These are phyloP conservation scores for Alcis repandata DNA, from an alignment of 2,888 invertebrate species.

Conservation along the genomic window DNA sequence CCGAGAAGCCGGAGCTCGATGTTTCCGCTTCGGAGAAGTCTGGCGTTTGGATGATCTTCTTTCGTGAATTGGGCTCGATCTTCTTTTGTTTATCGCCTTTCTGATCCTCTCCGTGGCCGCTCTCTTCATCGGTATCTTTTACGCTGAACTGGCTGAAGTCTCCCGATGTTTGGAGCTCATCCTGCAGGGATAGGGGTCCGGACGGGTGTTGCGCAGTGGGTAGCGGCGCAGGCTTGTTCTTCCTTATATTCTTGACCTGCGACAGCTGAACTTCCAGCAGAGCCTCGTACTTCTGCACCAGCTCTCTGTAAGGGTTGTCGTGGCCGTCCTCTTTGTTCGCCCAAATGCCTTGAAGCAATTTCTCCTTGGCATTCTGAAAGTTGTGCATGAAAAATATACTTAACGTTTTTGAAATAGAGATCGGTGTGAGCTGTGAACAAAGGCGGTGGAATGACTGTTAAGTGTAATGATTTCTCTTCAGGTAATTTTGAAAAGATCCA, in stretches of 20 bases:
- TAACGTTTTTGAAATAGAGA: background rate
- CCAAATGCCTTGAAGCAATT: slow-evolving; percentile 83
- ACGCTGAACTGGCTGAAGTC: slow-evolving; percentile 89
- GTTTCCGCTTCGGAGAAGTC: slow-evolving; percentile 95
- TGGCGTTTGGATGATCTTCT: slow-evolving; percentile 90
- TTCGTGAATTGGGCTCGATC: slow-evolving; percentile 73
- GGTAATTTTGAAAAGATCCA: slow-evolving; percentile 29
- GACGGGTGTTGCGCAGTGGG: slow-evolving; percentile 70
- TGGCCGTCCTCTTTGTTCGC: slow-evolving; percentile 83
- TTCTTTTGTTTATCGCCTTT: slow-evolving; percentile 83
- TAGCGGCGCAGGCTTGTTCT: slow-evolving; percentile 66
- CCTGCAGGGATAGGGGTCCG: slow-evolving; percentile 87
- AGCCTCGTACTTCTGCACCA: slow-evolving; percentile 95
- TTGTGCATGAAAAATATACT: slow-evolving; percentile 37
- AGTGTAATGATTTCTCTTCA: slow-evolving; percentile 28
- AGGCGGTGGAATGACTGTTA: slow-evolving; percentile 37
- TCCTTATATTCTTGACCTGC: slow-evolving; percentile 84
- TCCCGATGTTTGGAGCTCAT: slow-evolving; percentile 91
- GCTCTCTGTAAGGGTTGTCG: slow-evolving; percentile 91
- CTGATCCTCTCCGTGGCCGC: slow-evolving; percentile 87
- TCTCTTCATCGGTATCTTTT: slow-evolving; percentile 89
- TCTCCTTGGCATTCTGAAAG: slow-evolving; percentile 82
- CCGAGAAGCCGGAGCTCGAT: slow-evolving; percentile 93
- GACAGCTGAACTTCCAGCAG: slow-evolving; percentile 91
- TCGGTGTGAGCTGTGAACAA: slow-evolving; percentile 8